Evolutionary conservation across 2,113 vertebrate species (phyloP).

Genomic region (Edolisoma coerulescens): DNA sequence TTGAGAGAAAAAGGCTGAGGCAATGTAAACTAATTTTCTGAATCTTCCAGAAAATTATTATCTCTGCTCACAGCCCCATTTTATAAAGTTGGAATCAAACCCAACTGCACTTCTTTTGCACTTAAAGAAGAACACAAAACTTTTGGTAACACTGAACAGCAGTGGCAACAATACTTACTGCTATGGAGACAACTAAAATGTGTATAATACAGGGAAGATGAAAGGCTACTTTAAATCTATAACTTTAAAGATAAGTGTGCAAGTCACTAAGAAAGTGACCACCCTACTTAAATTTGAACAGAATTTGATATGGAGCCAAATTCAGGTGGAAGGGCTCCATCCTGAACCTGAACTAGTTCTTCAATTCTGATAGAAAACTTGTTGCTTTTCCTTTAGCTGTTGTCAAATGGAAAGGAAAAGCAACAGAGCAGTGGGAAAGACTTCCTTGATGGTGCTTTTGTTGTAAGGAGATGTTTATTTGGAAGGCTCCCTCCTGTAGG

Average conservation of each 20-base stretch:
- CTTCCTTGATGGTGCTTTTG: background rate
- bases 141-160: background rate
- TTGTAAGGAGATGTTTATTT: background rate
- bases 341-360: background rate
- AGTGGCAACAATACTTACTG: background rate
- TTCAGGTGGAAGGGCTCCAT: background rate
- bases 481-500: accelerated
- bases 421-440: background rate
- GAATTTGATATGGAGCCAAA: background rate
- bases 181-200: background rate
- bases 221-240: background rate
- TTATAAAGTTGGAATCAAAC: background rate
- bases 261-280: background rate
- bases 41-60: background rate
- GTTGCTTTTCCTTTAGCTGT: background rate
- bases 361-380: background rate
- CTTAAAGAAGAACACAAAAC: background rate
- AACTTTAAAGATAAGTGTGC: background rate
- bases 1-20: constrained; percentile 13
- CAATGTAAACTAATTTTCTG: constrained; percentile 31
- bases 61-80: background rate
- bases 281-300: background rate
- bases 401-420: background rate
- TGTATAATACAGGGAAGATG: background rate
- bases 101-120: background rate